phyloP scores from a whole-genome alignment of 2,113 vertebrate genomes.

The Petroica traversi region DNA sequence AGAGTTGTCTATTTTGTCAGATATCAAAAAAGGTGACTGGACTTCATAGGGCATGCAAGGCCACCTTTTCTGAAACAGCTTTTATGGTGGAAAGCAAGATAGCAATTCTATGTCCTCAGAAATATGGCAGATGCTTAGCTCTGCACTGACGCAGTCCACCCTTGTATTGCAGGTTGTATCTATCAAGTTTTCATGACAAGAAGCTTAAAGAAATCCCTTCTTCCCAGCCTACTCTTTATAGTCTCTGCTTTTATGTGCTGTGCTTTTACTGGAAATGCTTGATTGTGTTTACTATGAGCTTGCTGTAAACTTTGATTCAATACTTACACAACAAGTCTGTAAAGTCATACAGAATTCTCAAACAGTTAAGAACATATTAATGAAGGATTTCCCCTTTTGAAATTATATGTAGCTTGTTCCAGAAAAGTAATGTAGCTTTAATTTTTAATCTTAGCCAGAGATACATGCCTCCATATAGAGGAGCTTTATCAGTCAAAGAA shows the following conservation, averaged over 20 bases:
- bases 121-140: background rate
- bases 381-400: background rate
- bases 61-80: background rate
- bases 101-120: background rate
- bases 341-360: background rate
- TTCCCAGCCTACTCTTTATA: background rate
- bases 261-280: background rate
- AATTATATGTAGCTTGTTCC: background rate
- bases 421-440: background rate
- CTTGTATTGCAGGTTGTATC: background rate
- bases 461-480: background rate
- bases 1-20: background rate
- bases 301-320: background rate
- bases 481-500: background rate
- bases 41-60: background rate
- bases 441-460: background rate
- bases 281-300: background rate
- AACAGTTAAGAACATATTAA: background rate
- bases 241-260: background rate
- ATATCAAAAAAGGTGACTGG: background rate
- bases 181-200: background rate
- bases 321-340: background rate
- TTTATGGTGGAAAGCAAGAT: background rate
- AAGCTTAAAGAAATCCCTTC: background rate
- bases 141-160: background rate